Percentiles rank a stretch among this genome's conserved stretches.
phyloP scores from a whole-genome alignment of 2,113 vertebrate species.

The Naja naja region DNA sequence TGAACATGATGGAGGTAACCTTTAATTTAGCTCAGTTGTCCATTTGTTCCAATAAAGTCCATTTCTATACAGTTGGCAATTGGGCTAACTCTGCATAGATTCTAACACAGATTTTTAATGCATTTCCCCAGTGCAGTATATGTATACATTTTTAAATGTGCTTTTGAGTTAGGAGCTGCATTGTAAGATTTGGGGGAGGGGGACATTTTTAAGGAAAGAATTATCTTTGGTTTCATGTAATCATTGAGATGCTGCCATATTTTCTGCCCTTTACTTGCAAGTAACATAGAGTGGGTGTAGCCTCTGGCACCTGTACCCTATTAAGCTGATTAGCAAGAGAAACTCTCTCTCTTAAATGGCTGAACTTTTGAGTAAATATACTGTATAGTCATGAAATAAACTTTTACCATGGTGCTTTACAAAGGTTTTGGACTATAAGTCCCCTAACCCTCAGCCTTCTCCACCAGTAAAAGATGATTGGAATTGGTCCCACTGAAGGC shows the following conservation, averaged over 20 bases:
- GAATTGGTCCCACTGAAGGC: neutral
- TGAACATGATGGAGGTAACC: neutral
- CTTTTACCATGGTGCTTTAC: neutral
- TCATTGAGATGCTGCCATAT: neutral
- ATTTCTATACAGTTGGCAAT: neutral
- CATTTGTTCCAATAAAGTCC: neutral
- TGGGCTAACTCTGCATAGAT: neutral
- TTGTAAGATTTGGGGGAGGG: neutral
- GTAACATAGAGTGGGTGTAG: neutral
- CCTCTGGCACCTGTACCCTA: neutral
- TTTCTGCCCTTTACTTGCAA: neutral
- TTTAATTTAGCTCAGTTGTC: neutral
- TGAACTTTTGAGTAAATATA: neutral
- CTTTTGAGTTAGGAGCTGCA: neutral
- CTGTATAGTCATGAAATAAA: neutral
- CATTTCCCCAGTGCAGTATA: neutral
- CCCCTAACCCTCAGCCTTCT: neutral
- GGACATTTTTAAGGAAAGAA: neutral
- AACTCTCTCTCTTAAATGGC: neutral
- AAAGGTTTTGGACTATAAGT: neutral
- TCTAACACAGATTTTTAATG: neutral
- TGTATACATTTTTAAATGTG: neutral
- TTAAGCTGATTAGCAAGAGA: neutral
- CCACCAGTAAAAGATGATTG: neutral
- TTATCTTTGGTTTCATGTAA: neutral